Evolutionary conservation across 2,797 vertebrate genomes (phyloP).

Genomic region (Oreonectes daqikongensis): DNA sequence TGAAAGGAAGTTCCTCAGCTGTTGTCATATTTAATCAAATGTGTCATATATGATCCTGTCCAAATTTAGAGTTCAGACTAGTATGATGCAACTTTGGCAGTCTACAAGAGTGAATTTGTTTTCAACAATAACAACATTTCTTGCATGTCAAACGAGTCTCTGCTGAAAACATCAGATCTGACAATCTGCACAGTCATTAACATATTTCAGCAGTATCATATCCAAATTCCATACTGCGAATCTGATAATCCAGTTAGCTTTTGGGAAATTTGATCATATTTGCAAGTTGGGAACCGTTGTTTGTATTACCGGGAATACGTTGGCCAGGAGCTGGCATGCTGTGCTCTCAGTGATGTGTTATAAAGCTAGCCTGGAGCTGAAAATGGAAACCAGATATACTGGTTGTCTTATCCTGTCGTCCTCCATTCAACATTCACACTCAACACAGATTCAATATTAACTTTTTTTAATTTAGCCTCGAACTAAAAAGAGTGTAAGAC

Average conservation of each 20-base stretch:
- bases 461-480: slow-evolving; percentile 14
- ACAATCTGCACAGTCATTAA: background rate
- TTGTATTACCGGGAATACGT: background rate
- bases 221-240: background rate
- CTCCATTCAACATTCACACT: slow-evolving; percentile 18
- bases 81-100: background rate
- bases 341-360: slow-evolving; percentile 8
- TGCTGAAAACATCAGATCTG: background rate
- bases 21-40: background rate
- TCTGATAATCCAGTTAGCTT: background rate
- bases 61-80: background rate
- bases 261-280: background rate
- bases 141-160: background rate
- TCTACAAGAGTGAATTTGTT: background rate
- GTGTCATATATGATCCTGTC: background rate
- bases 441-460: slow-evolving; percentile 12
- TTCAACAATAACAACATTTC: background rate
- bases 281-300: background rate
- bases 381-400: slow-evolving; percentile 64
- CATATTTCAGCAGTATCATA: background rate
- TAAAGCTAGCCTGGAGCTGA: slow-evolving; percentile 35
- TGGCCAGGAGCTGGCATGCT: background rate
- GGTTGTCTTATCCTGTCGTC: slow-evolving; percentile 56
- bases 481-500: background rate
- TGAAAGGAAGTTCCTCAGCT: background rate